Conservation (phyloP, 2,797 vertebrate genomes). For the Sphenopsis melanotis region DNA sequence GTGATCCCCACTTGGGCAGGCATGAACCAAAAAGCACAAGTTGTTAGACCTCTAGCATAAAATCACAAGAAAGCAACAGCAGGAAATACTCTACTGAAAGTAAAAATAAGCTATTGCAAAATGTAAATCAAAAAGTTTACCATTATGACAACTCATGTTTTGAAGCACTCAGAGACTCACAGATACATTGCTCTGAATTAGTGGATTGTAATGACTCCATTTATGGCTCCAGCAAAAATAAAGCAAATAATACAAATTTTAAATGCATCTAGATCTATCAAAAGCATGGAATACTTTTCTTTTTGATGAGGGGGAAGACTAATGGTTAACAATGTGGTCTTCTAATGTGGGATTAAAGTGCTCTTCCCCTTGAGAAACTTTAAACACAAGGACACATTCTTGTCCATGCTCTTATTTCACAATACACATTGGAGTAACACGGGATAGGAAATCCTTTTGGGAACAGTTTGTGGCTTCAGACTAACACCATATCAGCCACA, state of each 20-base stretch:
- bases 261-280: not conserved
- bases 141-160: not conserved
- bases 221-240: not conserved
- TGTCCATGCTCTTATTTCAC: not conserved
- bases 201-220: not conserved
- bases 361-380: not conserved
- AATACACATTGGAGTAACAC: not conserved
- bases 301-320: not conserved
- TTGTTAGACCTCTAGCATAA: constrained; percentile 49
- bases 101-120: constrained; percentile 47
- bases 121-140: not conserved
- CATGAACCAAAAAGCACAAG: constrained; percentile 63
- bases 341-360: not conserved
- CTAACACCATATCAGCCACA: not conserved
- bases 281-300: not conserved
- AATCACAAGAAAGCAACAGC: constrained; percentile 56
- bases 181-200: not conserved
- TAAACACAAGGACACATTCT: not conserved
- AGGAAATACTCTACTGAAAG: constrained; percentile 41
- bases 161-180: not conserved
- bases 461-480: not conserved
- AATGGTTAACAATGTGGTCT: not conserved
- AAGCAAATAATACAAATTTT: not conserved
- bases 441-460: not conserved
- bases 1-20: constrained; percentile 60